Conservation (phyloP, 2,113 vertebrate genomes). For the Calcarius ornatus region DNA sequence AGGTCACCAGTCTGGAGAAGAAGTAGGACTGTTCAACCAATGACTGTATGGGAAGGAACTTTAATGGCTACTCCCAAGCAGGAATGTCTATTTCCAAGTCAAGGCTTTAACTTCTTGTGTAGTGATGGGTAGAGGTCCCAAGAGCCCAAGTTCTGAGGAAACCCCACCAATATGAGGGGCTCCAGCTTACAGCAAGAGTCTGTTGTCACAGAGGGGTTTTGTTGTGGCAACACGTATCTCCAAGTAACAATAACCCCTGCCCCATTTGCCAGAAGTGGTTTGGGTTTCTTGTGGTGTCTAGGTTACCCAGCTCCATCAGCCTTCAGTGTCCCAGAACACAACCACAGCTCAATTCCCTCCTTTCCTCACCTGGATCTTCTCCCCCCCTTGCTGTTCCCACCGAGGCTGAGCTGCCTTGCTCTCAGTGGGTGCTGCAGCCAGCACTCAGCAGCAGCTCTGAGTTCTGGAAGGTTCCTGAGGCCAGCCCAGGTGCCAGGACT, state of each 20-base stretch:
- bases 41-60: background rate
- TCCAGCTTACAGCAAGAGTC: accelerated
- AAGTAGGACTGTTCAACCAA: background rate
- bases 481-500: background rate
- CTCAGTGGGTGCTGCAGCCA: accelerated
- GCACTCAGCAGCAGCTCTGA: accelerated
- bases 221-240: background rate
- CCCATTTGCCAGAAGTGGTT: background rate
- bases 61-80: background rate
- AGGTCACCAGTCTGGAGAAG: background rate
- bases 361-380: background rate
- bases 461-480: background rate
- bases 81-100: background rate
- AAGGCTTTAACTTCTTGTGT: background rate
- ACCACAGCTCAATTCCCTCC: background rate
- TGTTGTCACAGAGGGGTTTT: background rate
- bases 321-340: background rate
- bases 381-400: background rate
- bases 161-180: background rate
- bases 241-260: background rate
- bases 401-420: background rate
- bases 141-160: background rate
- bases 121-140: background rate
- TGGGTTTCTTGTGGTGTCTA: background rate
- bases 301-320: background rate